Evolutionary conservation across 2,888 invertebrate genomes (phyloP).

Genomic region (Flexamia atlantica): DNA sequence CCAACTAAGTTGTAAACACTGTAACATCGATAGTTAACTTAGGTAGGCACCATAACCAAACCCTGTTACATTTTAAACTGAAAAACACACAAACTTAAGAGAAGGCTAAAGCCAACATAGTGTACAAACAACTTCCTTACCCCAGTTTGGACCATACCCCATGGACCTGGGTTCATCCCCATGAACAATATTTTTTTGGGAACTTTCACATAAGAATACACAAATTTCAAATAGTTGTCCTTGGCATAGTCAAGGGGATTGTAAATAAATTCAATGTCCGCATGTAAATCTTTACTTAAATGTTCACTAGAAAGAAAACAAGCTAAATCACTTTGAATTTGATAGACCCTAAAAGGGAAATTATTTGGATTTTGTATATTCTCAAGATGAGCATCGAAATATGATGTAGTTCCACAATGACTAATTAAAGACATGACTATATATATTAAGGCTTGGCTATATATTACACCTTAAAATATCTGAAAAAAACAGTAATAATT

Average conservation of each 20-base stretch:
- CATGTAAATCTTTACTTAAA: slow-evolving; percentile 72
- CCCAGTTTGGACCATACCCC: slow-evolving; percentile 97
- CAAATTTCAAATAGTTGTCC: slow-evolving; percentile 86
- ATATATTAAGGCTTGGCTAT: too few relatives aligned
- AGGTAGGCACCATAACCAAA: too few relatives aligned
- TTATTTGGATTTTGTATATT: not conserved
- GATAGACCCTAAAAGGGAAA: not conserved
- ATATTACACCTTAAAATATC: too few relatives aligned
- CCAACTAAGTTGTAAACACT: too few relatives aligned
- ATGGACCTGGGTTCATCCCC: slow-evolving; percentile 98
- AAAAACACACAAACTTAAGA: not conserved
- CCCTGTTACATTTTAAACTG: too few relatives aligned
- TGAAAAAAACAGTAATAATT: too few relatives aligned
- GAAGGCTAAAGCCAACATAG: not conserved
- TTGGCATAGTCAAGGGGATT: slow-evolving; percentile 93
- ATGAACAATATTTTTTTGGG: slow-evolving; percentile 87
- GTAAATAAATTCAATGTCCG: slow-evolving; percentile 83
- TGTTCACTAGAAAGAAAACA: slow-evolving; percentile 22
- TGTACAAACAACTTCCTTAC: slow-evolving; percentile 76
- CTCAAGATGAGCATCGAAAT: not conserved
- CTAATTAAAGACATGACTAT: too few relatives aligned
- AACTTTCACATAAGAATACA: slow-evolving; percentile 83
- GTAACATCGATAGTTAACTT: too few relatives aligned
- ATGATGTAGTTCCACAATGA: too few relatives aligned
- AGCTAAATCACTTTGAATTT: slow-evolving; percentile 29